Base-by-base conservation (phyloP, 1,140 invertebrate genomes). In the Diploscapter pachys region DNA sequence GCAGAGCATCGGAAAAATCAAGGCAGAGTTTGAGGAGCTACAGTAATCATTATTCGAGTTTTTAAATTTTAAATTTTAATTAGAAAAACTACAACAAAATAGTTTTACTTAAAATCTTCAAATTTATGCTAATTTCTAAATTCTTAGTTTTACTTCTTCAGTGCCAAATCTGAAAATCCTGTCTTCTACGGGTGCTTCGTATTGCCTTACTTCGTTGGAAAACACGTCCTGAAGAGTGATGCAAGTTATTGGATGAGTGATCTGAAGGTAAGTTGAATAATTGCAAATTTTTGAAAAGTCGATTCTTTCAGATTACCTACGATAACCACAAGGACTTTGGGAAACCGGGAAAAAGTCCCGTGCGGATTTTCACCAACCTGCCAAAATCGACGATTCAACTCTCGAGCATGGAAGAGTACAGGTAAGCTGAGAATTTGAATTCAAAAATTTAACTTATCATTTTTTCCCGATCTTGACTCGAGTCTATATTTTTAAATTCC, bases 181-280 rank as follows among this genome's bases (percentile, higher is more conserved):
- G 31, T 48, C 6, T 76, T 71, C 51, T 61, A 70, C 48, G 57
- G 63, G 4, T 61, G 62, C 13, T 53, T 76, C 49, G 53, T 76
- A 13, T 48, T 76, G 11, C 75, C 75, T 5, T 64, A 72, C 31
- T 76, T 75, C 50, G 70, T 76, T 9, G 72, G 75, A 9, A 76
- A 76, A 13, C 70, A 76, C 50, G 67, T 71, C 3, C 70, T 76
- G 57, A 62, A 56, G 11, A 6, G n/a, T 4, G 56, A 76, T 54
- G 62, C 48, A 6, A 53, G 56, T 48, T 71, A 61, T n/a, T 76
- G 75, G 75, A 76, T 76, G 75, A 63, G 51, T 67, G 75, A 76
- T 54, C 72, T 72, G 48, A 51, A 71, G 50, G 70, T 74, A 53
- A 59, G 72, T 70, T 13, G 5, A 13, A 2, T 68, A 9, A 4